These are phyloP conservation scores for Capitulum mitella DNA, from an alignment of 2,888 invertebrate genomes.

Conservation along the genomic window DNA sequence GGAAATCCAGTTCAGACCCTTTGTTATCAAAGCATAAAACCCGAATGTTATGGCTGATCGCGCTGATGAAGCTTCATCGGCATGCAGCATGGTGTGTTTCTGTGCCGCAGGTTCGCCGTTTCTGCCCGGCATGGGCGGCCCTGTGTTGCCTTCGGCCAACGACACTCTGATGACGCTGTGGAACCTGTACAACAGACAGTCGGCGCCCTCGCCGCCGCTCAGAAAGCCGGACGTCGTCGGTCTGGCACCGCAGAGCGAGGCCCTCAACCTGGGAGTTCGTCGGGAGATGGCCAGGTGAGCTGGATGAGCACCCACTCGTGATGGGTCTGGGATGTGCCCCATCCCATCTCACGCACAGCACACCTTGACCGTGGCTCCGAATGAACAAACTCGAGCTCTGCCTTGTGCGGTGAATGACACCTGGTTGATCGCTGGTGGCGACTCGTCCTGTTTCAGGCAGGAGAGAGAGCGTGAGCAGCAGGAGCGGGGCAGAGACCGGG, in stretches of 20 bases:
- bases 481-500: neutral
- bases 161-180: constrained; percentile 17
- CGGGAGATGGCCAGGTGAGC: neutral
- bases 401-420: too few relatives aligned
- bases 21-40: too few relatives aligned
- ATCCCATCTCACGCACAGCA: too few relatives aligned
- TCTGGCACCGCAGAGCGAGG: neutral
- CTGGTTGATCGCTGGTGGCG: too few relatives aligned
- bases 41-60: too few relatives aligned
- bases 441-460: neutral
- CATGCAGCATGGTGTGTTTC: neutral
- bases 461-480: neutral
- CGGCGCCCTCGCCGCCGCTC: neutral
- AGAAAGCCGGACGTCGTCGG: neutral
- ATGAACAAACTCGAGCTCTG: too few relatives aligned
- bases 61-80: too few relatives aligned
- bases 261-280: constrained; percentile 2
- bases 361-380: too few relatives aligned
- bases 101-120: constrained; percentile 14
- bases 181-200: neutral
- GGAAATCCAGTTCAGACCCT: neutral
- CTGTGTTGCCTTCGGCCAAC: constrained; percentile 9
- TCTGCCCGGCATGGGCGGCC: constrained; percentile 4
- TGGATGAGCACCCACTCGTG: too few relatives aligned
- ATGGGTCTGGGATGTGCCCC: too few relatives aligned